Evolutionary conservation across 2,113 vertebrate genomes (phyloP).

Genomic region (Struthidea cinerea): DNA sequence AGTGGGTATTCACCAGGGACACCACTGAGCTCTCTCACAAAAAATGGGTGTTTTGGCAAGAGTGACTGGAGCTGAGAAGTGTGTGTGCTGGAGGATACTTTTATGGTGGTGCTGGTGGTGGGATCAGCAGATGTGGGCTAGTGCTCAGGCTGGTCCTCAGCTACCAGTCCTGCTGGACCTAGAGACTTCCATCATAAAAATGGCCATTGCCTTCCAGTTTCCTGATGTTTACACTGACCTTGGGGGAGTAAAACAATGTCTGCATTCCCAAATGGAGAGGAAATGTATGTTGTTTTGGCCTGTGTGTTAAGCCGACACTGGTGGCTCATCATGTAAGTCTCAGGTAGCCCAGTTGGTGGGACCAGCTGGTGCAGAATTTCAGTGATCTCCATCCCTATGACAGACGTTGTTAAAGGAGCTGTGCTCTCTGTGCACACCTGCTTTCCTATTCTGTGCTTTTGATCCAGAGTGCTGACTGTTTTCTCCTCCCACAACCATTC

Average conservation of each 20-base stretch:
- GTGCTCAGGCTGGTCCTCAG: background rate
- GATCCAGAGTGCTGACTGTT: background rate
- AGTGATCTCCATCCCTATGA: background rate
- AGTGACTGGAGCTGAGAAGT: background rate
- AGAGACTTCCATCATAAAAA: background rate
- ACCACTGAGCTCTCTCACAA: background rate
- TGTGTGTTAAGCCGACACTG: background rate
- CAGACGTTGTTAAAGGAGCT: background rate
- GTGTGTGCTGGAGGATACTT: background rate
- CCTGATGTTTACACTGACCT: background rate
- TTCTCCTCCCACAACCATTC: background rate
- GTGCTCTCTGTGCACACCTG: background rate
- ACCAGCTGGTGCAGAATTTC: background rate
- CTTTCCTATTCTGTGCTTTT: background rate
- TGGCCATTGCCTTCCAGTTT: background rate
- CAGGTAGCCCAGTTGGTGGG: background rate
- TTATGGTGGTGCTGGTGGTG: background rate
- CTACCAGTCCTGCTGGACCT: background rate
- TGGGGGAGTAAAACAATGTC: background rate
- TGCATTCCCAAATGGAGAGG: background rate
- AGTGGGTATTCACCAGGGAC: background rate
- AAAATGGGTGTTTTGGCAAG: background rate
- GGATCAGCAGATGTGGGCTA: background rate
- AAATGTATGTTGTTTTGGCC: background rate
- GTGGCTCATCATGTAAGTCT: background rate